Conservation (phyloP, 2,113 vertebrate species). For the Ptilorrhoa leucosticta region DNA sequence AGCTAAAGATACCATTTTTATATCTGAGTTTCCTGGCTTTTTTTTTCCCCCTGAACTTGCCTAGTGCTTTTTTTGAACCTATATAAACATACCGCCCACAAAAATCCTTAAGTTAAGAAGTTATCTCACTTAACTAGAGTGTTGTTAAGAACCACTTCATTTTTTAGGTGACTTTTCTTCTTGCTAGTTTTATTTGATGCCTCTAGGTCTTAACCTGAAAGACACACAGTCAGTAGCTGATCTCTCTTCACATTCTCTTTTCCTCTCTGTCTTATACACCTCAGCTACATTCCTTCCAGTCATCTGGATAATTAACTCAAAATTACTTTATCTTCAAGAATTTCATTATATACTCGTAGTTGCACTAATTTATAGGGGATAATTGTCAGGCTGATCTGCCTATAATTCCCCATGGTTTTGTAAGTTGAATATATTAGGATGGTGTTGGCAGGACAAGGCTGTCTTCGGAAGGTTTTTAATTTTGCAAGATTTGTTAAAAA, state of each 20-base stretch:
- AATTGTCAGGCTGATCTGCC: not conserved
- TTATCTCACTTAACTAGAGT: not conserved
- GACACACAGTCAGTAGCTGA: not conserved
- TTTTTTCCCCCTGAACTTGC: not conserved
- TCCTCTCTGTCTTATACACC: not conserved
- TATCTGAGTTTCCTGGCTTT: not conserved
- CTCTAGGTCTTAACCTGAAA: not conserved
- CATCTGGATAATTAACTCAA: not conserved
- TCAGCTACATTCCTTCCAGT: not conserved
- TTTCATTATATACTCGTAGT: not conserved
- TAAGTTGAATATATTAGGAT: not conserved
- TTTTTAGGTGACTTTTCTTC: not conserved
- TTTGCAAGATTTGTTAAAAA: not conserved
- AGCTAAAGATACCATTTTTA: not conserved
- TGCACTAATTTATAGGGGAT: not conserved
- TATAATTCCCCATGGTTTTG: not conserved
- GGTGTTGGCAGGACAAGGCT: not conserved
- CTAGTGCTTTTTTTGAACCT: not conserved
- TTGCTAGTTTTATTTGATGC: not conserved
- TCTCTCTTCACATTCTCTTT: not conserved
- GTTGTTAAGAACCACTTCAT: not conserved
- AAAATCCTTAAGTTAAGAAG: not conserved
- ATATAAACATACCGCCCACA: not conserved
- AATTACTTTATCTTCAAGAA: not conserved
- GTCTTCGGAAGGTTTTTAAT: not conserved